These are phyloP conservation scores for Ecliptopera silaceata DNA, from an alignment of 2,888 invertebrate genomes.

Conservation along the genomic window DNA sequence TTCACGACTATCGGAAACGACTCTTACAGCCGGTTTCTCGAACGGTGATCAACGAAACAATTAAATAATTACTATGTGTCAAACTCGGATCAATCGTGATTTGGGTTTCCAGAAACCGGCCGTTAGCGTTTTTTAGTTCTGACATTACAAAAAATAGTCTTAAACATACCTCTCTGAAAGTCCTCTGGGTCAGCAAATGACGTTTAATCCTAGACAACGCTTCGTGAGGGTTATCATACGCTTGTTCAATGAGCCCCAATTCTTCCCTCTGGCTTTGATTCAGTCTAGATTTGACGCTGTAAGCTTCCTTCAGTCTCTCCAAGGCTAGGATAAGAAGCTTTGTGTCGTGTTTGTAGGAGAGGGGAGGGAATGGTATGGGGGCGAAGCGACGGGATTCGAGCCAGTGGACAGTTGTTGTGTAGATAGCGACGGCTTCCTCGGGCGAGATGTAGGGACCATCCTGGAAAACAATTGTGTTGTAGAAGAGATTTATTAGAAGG, in stretches of 20 bases:
- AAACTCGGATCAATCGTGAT: no score
- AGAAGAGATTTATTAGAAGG: background rate
- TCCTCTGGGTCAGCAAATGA: conserved; percentile 98
- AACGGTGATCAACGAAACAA: no score
- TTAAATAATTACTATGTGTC: no score
- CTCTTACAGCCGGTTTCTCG: no score
- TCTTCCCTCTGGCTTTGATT: conserved; percentile 99
- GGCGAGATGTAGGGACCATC: conserved; percentile 99
- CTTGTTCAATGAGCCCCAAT: conserved; percentile 98
- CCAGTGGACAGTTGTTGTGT: conserved; percentile 99
- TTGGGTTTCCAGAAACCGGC: no score
- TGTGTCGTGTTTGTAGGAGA: conserved; percentile 99
- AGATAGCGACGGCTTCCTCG: conserved; percentile 99
- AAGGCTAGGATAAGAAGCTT: conserved; percentile 98
- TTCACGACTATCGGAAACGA: no score
- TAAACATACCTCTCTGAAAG: conserved; percentile 94
- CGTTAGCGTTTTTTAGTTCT: no score
- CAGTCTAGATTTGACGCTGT: conserved; percentile 97
- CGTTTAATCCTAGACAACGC: conserved; percentile 99
- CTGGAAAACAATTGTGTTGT: conserved; percentile 55
- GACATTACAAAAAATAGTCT: no score
- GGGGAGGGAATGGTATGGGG: conserved; percentile 99
- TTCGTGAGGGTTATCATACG: conserved; percentile 99
- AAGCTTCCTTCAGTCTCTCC: conserved; percentile 98
- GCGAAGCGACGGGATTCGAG: conserved; percentile 98